Conservation (phyloP, 2,888 invertebrate genomes). For the Drosophila trichaetosa region DNA sequence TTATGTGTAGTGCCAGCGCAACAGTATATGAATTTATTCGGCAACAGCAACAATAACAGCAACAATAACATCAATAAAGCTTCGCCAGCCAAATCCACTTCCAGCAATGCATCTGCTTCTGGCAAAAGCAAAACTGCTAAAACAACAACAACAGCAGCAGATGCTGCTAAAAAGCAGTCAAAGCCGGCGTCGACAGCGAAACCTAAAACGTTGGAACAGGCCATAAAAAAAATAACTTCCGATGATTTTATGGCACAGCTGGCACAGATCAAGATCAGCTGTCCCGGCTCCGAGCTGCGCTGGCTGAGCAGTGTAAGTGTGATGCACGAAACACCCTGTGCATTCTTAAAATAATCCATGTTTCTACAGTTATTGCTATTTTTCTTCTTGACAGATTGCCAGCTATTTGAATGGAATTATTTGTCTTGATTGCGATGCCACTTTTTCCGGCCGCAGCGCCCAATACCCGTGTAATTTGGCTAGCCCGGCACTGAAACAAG, state of each 20-base stretch:
- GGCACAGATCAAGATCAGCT: slow-evolving; percentile 87
- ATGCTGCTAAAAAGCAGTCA: slow-evolving; percentile 5
- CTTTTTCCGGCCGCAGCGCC: slow-evolving; percentile 79
- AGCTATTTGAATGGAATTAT: slow-evolving; percentile 78
- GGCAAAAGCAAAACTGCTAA: slow-evolving; percentile 46
- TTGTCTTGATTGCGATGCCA: slow-evolving; percentile 80
- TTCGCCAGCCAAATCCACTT: slow-evolving; percentile 68
- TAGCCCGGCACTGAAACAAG: slow-evolving; percentile 65
- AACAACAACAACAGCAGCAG: slow-evolving; percentile 24
- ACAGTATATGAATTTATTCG: slow-evolving; percentile 88
- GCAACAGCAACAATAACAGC: slow-evolving; percentile 36
- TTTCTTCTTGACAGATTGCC: slow-evolving; percentile 63
- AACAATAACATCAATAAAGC: slow-evolving; percentile 44
- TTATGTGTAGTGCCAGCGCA: slow-evolving; percentile 88
- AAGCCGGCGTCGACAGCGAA: slow-evolving; percentile 55
- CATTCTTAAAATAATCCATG: neutral
- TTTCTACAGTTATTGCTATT: neutral
- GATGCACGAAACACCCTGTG: neutral
- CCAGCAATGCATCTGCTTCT: slow-evolving; percentile 57
- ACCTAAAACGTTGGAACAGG: slow-evolving; percentile 81
- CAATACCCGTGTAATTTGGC: slow-evolving; percentile 82
- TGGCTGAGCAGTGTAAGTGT: slow-evolving; percentile 90
- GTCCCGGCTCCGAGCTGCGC: slow-evolving; percentile 89
- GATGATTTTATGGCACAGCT: slow-evolving; percentile 86
- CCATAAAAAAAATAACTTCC: slow-evolving; percentile 85